These are phyloP conservation scores for Drosophila borealis DNA, from an alignment of 2,888 invertebrate species.

Conservation along the genomic window DNA sequence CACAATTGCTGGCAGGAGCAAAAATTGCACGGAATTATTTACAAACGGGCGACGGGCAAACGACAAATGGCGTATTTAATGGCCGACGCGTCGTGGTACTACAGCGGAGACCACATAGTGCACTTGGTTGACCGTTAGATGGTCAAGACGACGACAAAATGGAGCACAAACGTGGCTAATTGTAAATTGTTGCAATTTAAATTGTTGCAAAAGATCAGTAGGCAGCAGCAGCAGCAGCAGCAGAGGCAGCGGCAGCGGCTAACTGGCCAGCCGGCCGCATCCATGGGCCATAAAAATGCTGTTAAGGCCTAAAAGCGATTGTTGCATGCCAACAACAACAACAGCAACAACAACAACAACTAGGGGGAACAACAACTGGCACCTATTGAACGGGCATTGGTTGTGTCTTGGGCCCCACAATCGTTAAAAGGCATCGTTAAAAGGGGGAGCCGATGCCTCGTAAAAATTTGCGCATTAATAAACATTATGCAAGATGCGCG, in stretches of 20 bases:
- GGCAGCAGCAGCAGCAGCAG: constrained; percentile 34
- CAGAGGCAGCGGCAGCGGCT: constrained; percentile 29
- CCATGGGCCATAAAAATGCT: constrained; percentile 61
- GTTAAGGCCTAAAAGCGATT: constrained; percentile 67
- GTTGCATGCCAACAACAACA: constrained; percentile 26
- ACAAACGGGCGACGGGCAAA: not conserved
- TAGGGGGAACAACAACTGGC: constrained; percentile 10
- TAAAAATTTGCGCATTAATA: constrained; percentile 78
- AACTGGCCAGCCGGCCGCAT: constrained; percentile 42
- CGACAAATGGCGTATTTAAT: constrained; percentile 45
- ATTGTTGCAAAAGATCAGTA: constrained; percentile 71
- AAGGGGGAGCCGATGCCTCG: constrained; percentile 59
- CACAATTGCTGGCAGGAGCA: not conserved
- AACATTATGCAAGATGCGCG: constrained; percentile 71
- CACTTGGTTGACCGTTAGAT: constrained; percentile 54
- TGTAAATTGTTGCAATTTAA: constrained; percentile 82
- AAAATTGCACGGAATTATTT: not conserved
- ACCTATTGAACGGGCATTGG: constrained; percentile 55
- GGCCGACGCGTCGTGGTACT: constrained; percentile 33
- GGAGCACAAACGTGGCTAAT: constrained; percentile 81
- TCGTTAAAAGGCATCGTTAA: constrained; percentile 73
- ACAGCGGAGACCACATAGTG: constrained; percentile 34
- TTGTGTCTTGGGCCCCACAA: constrained; percentile 39
- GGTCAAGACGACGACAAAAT: constrained; percentile 62
- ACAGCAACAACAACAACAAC: constrained; percentile 15